Conservation (phyloP, 2,113 vertebrate genomes). For the rat (Rattus norvegicus) region DNA sequence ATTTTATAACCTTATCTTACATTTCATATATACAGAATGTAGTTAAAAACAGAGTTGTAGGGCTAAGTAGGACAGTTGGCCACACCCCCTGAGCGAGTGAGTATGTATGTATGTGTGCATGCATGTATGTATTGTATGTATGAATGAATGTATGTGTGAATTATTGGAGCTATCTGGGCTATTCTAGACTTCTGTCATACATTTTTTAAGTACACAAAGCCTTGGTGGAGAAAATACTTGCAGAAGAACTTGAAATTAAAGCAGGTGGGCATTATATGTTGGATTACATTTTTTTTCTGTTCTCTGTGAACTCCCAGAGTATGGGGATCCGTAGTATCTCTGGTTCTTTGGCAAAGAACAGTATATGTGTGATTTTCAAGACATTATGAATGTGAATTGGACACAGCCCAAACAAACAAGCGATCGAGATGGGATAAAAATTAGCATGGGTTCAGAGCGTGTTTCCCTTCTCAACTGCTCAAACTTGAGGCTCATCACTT, state of each 20-base stretch:
- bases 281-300: not conserved
- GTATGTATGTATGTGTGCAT: not conserved
- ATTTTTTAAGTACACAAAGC: not conserved
- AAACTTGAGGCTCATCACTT: not conserved
- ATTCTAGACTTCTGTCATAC: not conserved
- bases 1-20: conserved; percentile 44
- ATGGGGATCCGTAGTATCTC: not conserved
- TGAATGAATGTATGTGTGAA: not conserved
- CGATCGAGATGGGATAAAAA: not conserved
- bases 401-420: not conserved
- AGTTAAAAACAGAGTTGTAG: conserved; percentile 33
- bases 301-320: not conserved
- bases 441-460: not conserved
- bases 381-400: not conserved
- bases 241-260: not conserved
- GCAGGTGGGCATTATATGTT: not conserved
- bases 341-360: conserved; percentile 24
- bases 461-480: not conserved
- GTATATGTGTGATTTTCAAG: not conserved
- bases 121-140: too few relatives aligned
- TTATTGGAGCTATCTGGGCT: not conserved
- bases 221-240: conserved; percentile 17
- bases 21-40: not conserved
- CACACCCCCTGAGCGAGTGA: too few relatives aligned
- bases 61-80: not conserved